Evolutionary conservation across 2,797 vertebrate genomes (phyloP).

Genomic region (Megaceryle alcyon): DNA sequence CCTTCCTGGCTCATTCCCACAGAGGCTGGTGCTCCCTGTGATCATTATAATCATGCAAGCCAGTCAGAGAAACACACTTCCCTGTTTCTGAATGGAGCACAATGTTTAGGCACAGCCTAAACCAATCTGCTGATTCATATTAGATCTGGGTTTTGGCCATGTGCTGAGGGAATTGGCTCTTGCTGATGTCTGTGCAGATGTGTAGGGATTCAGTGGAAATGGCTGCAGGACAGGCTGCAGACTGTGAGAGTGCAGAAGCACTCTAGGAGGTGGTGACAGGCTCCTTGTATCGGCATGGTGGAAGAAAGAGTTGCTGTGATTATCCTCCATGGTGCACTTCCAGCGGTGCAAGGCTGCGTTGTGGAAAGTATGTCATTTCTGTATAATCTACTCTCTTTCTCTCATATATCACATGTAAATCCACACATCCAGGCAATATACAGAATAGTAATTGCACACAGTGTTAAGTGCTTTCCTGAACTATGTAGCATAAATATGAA

Average conservation of each 20-base stretch:
- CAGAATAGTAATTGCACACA: background rate
- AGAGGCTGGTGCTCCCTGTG: background rate
- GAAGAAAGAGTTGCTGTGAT: background rate
- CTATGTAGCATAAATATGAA: conserved; percentile 45
- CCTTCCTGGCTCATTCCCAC: background rate
- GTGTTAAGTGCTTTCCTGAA: background rate
- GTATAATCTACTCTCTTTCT: background rate
- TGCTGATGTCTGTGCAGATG: background rate
- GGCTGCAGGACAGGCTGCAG: background rate
- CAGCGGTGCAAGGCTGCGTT: rapidly evolving
- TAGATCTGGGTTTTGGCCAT: background rate
- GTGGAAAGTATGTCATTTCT: background rate
- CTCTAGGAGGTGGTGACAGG: background rate
- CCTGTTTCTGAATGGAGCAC: background rate
- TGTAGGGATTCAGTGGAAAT: background rate
- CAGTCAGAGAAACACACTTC: background rate
- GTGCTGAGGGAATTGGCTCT: background rate
- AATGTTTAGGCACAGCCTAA: background rate
- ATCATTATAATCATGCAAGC: background rate
- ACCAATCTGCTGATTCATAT: background rate
- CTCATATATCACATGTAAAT: background rate
- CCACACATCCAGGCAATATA: background rate
- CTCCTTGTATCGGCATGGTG: rapidly evolving
- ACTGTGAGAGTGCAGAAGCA: background rate
- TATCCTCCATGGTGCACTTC: background rate